phyloP scores from a whole-genome alignment of 1,140 invertebrate species.

The Drosophila dunni region DNA sequence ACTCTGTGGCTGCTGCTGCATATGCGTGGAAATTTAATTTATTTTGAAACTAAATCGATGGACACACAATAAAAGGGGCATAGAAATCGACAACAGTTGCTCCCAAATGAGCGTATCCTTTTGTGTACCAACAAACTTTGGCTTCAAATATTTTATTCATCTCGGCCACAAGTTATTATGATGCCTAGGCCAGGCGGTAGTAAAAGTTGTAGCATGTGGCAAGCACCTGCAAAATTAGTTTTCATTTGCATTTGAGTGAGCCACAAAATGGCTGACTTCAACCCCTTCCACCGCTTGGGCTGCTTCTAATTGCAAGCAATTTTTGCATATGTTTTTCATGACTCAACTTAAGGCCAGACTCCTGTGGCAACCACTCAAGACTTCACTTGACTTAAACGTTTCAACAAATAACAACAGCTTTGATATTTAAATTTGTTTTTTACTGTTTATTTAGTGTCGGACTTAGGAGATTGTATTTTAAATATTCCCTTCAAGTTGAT shows the following conservation, averaged over 20 bases:
- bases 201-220: constrained; percentile 27
- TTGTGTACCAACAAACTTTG: constrained; percentile 44
- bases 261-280: constrained; percentile 29
- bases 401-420: constrained; percentile 14
- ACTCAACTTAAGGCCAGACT: constrained; percentile 21
- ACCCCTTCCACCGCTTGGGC: neutral
- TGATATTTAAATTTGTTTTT: neutral
- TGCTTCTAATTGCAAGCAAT: constrained; percentile 36
- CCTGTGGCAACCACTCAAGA: neutral
- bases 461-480: neutral
- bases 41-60: constrained; percentile 76
- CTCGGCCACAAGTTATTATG: constrained; percentile 8
- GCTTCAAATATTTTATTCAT: constrained; percentile 15
- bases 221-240: constrained; percentile 35
- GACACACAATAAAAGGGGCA: constrained; percentile 28
- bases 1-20: constrained; percentile 58
- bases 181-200: neutral
- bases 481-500: neutral
- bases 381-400: constrained; percentile 36
- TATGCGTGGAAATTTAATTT: constrained; percentile 67
- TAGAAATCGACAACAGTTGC: constrained; percentile 52
- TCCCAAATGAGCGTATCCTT: constrained; percentile 52
- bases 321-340: constrained; percentile 52
- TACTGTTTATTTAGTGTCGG: neutral
- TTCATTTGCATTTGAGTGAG: constrained; percentile 38